Base-by-base conservation (phyloP, 2,797 vertebrate species). In the Oreonectes daqikongensis region DNA sequence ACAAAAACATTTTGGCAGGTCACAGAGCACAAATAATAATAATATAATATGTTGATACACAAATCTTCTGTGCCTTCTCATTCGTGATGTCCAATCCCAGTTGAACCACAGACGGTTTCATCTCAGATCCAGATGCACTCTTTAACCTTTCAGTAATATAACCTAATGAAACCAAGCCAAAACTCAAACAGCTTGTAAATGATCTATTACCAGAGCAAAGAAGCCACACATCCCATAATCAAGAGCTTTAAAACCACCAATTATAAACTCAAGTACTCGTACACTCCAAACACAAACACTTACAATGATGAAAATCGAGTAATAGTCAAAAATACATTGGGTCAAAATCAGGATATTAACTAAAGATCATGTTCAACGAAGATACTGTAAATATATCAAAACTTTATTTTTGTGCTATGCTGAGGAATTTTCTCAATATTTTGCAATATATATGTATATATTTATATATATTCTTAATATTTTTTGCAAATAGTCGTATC, bases 71-170 rank as follows among this genome's bases (percentile, higher is more conserved):
- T 64, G 86, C 92, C 72, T 96, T 92, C 77, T 95, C 89, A 86
- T 85, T 90, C 80, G 92, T 93, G 92, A 99, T 86, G 65, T 88
- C 82, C 80, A 97, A 14, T 40, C 38, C 10, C 90, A 70, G 17
- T 78, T 94, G 92, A 85, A 91, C 90, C 61, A 98, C 94, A 57
- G 93, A 94, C 90, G 96, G 94, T 77, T 95, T 93, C 88, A 98
- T 95, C 90, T 99, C 97, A 12, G 93, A 92, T 98, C 96, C 79
- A 98, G 96, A 84, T 89, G 93, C 42, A 78, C 46, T 74, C 68
- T 60, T 79, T 72, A 44, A 69, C 15, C 60, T 81, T 69, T 52
- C 17, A 22, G 24, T n/a, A 9, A 65, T 46, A 10, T 2, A 12
- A 22, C 55, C n/a, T 70, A 70, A 79, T 74, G 64, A 79, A 72